These are phyloP conservation scores for Menidia menidia DNA, from an alignment of 2,797 vertebrate genomes.

Conservation along the genomic window DNA sequence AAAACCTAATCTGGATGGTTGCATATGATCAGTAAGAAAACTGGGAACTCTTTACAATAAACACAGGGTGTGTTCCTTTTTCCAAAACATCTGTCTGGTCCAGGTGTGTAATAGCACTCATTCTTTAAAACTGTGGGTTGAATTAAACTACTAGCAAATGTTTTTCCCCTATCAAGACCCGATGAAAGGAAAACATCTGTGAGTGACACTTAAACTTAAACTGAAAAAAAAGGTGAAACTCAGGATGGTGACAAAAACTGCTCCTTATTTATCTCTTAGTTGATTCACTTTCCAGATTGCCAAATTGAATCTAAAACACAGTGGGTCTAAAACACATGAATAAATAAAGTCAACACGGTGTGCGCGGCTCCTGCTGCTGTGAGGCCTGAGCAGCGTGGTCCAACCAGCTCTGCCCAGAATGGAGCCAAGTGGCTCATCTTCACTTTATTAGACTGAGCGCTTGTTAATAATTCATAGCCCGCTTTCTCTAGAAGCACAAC, in stretches of 20 bases:
- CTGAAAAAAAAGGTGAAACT: background rate
- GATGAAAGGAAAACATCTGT: background rate
- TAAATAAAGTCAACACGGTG: background rate
- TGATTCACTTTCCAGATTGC: background rate
- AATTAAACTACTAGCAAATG: background rate
- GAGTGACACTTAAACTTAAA: constrained; percentile 18
- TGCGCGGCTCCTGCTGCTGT: constrained; percentile 5
- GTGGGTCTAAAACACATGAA: background rate
- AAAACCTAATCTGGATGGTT: constrained; percentile 42
- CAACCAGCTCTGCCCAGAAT: constrained; percentile 36
- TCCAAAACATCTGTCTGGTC: constrained; percentile 31
- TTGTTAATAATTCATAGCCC: constrained; percentile 77
- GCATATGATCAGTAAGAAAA: constrained; percentile 50
- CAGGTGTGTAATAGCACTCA: constrained; percentile 9
- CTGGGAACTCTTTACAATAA: constrained; percentile 51
- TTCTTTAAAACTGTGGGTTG: constrained; percentile 5
- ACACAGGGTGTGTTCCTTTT: constrained; percentile 29
- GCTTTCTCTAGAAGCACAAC: constrained; percentile 57
- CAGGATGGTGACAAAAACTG: background rate
- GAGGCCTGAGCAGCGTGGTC: constrained; percentile 25
- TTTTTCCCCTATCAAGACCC: constrained; percentile 17
- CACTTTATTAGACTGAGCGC: constrained; percentile 57
- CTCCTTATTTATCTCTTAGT: background rate
- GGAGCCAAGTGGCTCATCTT: constrained; percentile 53
- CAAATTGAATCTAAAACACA: background rate